A percentile compares a stretch with the other conserved stretches of the same genome.
phyloP scores from a whole-genome alignment of 2,888 invertebrate genomes.

The Patella caerulea region DNA sequence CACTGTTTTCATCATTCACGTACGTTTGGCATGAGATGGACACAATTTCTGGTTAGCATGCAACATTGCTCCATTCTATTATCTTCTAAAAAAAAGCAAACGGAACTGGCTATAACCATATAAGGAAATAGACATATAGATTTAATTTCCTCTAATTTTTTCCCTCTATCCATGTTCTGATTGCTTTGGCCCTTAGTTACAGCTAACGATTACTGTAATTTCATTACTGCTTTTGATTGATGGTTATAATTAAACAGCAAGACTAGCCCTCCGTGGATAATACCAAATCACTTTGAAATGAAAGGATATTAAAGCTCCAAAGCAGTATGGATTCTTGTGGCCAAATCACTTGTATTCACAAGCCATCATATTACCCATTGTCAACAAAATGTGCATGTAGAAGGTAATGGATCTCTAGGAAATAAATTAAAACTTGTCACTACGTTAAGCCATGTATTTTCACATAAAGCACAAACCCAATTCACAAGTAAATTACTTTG shows the following conservation, averaged over 20 bases:
- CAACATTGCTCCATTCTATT: slow-evolving; percentile 5
- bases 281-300: slow-evolving; percentile 39
- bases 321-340: slow-evolving; percentile 33
- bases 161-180: slow-evolving; percentile 19
- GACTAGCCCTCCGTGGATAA: slow-evolving; percentile 13
- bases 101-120: slow-evolving; percentile 11
- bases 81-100: not conserved
- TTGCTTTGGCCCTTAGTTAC: slow-evolving; percentile 27
- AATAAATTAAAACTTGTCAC: slow-evolving; percentile 48
- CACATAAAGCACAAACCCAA: slow-evolving; percentile 43
- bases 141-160: slow-evolving; percentile 29
- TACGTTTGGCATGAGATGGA: too few relatives aligned
- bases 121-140: slow-evolving; percentile 32
- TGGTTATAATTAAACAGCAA: slow-evolving; percentile 42
- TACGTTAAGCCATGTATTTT: slow-evolving; percentile 42
- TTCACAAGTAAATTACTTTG: slow-evolving; percentile 44
- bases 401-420: slow-evolving; percentile 37
- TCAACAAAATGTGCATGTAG: slow-evolving; percentile 37
- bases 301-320: slow-evolving; percentile 35
- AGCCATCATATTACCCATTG: slow-evolving; percentile 38
- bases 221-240: slow-evolving; percentile 46
- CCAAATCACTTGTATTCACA: slow-evolving; percentile 32
- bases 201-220: slow-evolving; percentile 44
- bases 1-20: too few relatives aligned
- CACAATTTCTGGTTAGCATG: not conserved